Percentiles rank a stretch among this genome's conserved stretches.
phyloP scores from a whole-genome alignment of 2,888 invertebrate genomes.

The Calameuta idolon region DNA sequence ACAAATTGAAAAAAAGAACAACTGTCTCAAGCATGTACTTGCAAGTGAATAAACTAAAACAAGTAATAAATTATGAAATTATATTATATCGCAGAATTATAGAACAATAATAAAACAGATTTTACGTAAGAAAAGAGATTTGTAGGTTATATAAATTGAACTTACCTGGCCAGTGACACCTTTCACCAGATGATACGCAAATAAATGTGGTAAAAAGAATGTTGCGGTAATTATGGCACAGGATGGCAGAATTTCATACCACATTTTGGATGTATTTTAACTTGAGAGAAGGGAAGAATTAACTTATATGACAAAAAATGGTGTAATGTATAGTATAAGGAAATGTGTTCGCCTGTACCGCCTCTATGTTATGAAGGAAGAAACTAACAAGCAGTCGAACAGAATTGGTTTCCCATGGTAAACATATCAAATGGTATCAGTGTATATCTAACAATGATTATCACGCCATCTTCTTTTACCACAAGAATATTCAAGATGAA shows the following conservation, averaged over 20 bases:
- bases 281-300: not conserved
- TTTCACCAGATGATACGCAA: conserved; percentile 18
- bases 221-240: conserved; percentile 29
- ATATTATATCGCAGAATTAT: not conserved
- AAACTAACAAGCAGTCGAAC: not conserved
- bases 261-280: conserved; percentile 39
- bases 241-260: conserved; percentile 49
- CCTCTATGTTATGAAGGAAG: not conserved
- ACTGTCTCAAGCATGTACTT: not conserved
- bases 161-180: conserved; percentile 40
- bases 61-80: not conserved
- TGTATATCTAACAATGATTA: not conserved
- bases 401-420: not conserved
- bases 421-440: not conserved
- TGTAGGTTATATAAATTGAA: conserved; percentile 5
- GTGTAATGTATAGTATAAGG: not conserved
- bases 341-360: not conserved
- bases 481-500: not conserved
- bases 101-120: conserved; percentile 12
- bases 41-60: not conserved
- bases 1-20: too few relatives aligned
- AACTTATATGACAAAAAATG: not conserved
- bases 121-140: conserved; percentile 6
- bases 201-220: conserved; percentile 25
- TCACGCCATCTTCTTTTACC: not conserved